phyloP scores from a whole-genome alignment of 1,140 invertebrate genomes.

The Drosophila cardini region DNA sequence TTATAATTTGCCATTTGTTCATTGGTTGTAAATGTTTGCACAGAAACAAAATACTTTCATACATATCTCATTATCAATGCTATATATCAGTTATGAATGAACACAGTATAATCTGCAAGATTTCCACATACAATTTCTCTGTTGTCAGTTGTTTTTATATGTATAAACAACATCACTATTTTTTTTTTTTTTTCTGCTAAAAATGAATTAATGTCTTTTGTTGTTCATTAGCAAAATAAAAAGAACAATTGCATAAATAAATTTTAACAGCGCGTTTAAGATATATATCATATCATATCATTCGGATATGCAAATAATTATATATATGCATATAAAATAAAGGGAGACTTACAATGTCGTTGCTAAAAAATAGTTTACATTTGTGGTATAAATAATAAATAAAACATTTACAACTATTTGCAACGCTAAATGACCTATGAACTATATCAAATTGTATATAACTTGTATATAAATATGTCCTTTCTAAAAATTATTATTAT shows the following conservation, averaged over 20 bases:
- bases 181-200: slow-evolving; percentile 49
- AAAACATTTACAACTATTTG: slow-evolving; percentile 79
- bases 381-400: slow-evolving; percentile 76
- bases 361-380: slow-evolving; percentile 50
- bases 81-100: slow-evolving; percentile 45
- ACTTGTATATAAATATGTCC: slow-evolving; percentile 79
- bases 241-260: slow-evolving; percentile 68
- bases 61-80: slow-evolving; percentile 46
- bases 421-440: slow-evolving; percentile 78
- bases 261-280: slow-evolving; percentile 74
- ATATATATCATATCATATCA: slow-evolving; percentile 22
- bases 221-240: slow-evolving; percentile 41
- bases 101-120: slow-evolving; percentile 70
- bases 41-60: slow-evolving; percentile 58
- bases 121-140: slow-evolving; percentile 30
- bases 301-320: slow-evolving; percentile 27
- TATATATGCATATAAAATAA: slow-evolving; percentile 49
- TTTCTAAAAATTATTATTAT: slow-evolving; percentile 78
- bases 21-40: slow-evolving; percentile 74
- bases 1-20: slow-evolving; percentile 40
- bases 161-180: slow-evolving; percentile 49
- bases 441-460: slow-evolving; percentile 79
- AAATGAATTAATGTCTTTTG: slow-evolving; percentile 68
- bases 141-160: slow-evolving; percentile 23
- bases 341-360: slow-evolving; percentile 41